Evolutionary conservation across 2,113 vertebrate genomes (phyloP), one percentile per base, ranked within the genome.

Genomic region (Podarcis muralis): DNA sequence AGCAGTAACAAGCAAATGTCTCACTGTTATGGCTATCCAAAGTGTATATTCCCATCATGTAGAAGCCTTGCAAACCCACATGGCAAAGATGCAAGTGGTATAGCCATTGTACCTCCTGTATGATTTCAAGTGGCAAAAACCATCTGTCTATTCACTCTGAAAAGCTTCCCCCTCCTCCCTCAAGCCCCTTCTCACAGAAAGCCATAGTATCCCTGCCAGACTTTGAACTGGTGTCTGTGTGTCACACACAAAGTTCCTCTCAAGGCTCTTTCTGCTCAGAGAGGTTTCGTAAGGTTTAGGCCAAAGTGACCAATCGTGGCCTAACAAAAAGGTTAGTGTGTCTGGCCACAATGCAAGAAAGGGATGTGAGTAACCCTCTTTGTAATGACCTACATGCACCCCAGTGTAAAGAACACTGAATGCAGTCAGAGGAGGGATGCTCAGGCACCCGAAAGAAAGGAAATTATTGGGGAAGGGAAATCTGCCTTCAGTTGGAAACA

Each of bases 321-420:
- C 89, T 95, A 96, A 96, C 96, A 97, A 96, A 94, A 95, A 94
- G 92, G 82, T 93, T 5, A 95, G 93, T 95, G 95, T 97, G 90
- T 95, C 89, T 82, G 89, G 92, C 93, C 93, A 96, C 81, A 93
- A 93, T 74, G 82, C 66, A 72, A 91, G n/a, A 85, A 92, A 94
- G 87, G 94, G 69, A 79, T 89, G 90, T 92, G 95, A 97, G 96
- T 87, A 92, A 92, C 83, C 30, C 85, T 94, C 95, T 97, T 96
- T 96, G 94, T 94, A 83, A 87, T 86, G 92, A 93, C 91, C 90
- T 92, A 53, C 16, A 88, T 88, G 92, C 92, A 95, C 93, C 90
- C 93, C 81, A 84, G 87, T 77, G 86, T 75, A 91, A 86, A 92
- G 87, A 95, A 93, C 88, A 94, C 65, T 83, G 81, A 87, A 92